These are phyloP conservation scores for Ptilodon capucinus DNA, from an alignment of 2,888 invertebrate genomes.

Conservation along the genomic window DNA sequence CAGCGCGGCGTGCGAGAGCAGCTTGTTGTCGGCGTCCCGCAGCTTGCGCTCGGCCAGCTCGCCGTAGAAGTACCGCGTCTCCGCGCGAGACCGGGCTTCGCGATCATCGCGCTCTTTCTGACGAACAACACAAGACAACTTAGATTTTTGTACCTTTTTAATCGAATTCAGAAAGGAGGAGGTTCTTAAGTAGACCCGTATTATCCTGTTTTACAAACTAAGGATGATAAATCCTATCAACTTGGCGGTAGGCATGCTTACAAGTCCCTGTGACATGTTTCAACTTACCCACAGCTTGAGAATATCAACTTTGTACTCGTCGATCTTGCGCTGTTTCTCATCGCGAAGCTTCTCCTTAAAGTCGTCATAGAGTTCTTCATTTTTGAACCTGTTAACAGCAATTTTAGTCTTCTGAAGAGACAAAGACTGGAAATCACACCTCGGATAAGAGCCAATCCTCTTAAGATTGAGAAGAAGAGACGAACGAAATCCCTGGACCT, in stretches of 20 bases:
- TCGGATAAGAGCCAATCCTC: too few relatives aligned
- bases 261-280: background rate
- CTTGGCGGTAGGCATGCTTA: too few relatives aligned
- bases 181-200: too few relatives aligned
- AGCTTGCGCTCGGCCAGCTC: conserved; percentile 56
- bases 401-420: background rate
- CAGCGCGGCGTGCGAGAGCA: conserved; percentile 74
- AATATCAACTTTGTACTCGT: conserved; percentile 69
- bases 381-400: conserved; percentile 68
- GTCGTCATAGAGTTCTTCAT: conserved; percentile 69
- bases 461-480: too few relatives aligned
- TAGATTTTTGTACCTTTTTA: too few relatives aligned
- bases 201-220: too few relatives aligned
- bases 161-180: too few relatives aligned
- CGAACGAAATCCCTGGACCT: too few relatives aligned
- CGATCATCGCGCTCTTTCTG: conserved; percentile 67
- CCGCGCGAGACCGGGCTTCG: conserved; percentile 53
- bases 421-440: too few relatives aligned
- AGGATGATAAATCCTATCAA: too few relatives aligned
- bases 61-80: conserved; percentile 68
- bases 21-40: conserved; percentile 72
- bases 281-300: conserved; percentile 71
- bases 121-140: background rate
- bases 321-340: conserved; percentile 61
- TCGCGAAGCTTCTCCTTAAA: conserved; percentile 61